Evolutionary conservation across 2,113 vertebrate species (phyloP).

Genomic region (Alligator sinensis): DNA sequence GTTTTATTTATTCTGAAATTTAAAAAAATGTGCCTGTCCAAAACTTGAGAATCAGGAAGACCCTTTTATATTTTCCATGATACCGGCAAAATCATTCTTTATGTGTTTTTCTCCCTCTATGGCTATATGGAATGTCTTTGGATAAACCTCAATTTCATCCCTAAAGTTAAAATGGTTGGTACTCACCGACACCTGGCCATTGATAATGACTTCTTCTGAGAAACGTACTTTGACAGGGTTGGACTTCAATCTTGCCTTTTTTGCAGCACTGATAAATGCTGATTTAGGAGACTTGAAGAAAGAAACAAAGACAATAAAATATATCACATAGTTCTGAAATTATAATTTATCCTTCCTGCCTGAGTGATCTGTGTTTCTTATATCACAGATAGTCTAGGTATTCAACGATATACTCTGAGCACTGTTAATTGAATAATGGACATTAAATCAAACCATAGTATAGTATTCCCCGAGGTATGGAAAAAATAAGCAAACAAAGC

Average conservation of each 20-base stretch:
- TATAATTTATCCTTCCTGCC: slow-evolving; percentile 1
- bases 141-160: slow-evolving; percentile 15
- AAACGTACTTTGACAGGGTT: slow-evolving; percentile 99
- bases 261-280: slow-evolving; percentile 98
- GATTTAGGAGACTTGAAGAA: slow-evolving; percentile 94
- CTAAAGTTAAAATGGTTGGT: slow-evolving; percentile 17
- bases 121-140: slow-evolving; percentile 7
- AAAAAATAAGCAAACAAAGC: background rate
- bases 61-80: background rate
- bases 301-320: slow-evolving; percentile 43
- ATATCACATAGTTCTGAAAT: slow-evolving; percentile 25
- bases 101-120: background rate
- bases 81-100: background rate
- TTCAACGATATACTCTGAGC: background rate
- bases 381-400: background rate
- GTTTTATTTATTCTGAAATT: background rate
- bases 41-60: background rate
- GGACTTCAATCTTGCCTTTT: slow-evolving; percentile 98
- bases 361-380: background rate
- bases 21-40: background rate
- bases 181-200: slow-evolving; percentile 97
- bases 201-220: slow-evolving; percentile 98
- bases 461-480: background rate
- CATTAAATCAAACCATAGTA: background rate
- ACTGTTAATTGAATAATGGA: background rate